phyloP scores from a whole-genome alignment of 2,888 invertebrate species.

The Frankliniella intonsa region DNA sequence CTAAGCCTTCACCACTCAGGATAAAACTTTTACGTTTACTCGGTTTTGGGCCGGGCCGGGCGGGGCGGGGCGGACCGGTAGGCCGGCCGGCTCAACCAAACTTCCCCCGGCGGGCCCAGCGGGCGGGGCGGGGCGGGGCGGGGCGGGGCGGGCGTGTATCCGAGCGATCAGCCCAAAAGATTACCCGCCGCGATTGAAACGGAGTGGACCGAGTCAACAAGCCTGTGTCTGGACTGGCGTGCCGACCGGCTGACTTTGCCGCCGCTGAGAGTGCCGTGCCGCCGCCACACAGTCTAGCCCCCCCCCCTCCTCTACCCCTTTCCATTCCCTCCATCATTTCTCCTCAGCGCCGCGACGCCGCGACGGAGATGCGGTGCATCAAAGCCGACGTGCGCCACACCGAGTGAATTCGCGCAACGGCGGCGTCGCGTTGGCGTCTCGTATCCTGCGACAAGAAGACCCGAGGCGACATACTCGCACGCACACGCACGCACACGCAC shows the following conservation, averaged over 20 bases:
- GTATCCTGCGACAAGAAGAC: no score
- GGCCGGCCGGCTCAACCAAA: no score
- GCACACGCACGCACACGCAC: no score
- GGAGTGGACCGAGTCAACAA: conserved; percentile 19
- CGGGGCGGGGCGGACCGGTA: not conserved
- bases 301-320: not conserved
- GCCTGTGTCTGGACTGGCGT: not conserved
- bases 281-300: not conserved
- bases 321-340: not conserved
- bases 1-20: conserved; percentile 26
- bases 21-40: conserved; percentile 27
- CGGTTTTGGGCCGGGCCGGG: not conserved
- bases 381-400: no score
- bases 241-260: not conserved
- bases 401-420: no score
- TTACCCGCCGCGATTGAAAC: conserved; percentile 17
- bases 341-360: not conserved
- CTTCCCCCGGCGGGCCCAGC: not conserved
- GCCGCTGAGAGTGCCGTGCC: not conserved
- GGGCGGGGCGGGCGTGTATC: not conserved
- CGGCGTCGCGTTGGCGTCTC: no score
- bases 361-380: no score
- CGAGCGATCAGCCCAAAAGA: not conserved
- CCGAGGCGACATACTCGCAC: no score
- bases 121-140: not conserved